These are phyloP conservation scores for Leptopterna dolabrata DNA, from an alignment of 2,888 invertebrate genomes.

Conservation along the genomic window DNA sequence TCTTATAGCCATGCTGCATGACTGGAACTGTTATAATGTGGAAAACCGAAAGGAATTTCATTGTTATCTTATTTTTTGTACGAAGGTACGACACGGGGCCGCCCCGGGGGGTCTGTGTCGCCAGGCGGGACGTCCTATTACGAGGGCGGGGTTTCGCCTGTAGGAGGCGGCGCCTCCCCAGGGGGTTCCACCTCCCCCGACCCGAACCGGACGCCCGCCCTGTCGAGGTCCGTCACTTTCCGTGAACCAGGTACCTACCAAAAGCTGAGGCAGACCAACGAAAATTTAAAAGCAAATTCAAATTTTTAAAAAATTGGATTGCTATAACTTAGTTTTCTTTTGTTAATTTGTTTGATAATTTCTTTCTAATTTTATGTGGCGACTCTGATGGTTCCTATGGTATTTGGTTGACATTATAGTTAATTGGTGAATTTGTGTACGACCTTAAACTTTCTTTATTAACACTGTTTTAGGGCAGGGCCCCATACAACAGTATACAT, in stretches of 20 bases:
- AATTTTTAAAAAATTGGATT: background rate
- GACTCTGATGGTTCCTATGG: too few relatives aligned
- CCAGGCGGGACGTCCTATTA: constrained; percentile 56
- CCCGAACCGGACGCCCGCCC: constrained; percentile 48
- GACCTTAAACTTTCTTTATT: too few relatives aligned
- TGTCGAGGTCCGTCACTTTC: constrained; percentile 58
- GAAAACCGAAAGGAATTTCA: too few relatives aligned
- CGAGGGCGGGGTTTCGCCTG: constrained; percentile 36
- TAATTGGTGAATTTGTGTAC: too few relatives aligned
- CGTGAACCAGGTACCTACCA: constrained; percentile 50
- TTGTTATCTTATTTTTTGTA: background rate
- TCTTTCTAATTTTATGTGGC: too few relatives aligned
- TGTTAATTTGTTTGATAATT: too few relatives aligned
- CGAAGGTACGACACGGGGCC: constrained; percentile 35
- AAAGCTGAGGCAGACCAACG: background rate
- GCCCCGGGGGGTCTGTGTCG: constrained; percentile 57
- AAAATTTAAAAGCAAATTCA: background rate
- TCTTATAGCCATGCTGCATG: too few relatives aligned
- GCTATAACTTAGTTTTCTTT: too few relatives aligned
- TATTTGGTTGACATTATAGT: too few relatives aligned
- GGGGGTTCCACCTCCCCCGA: constrained; percentile 52
- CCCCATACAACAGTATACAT: too few relatives aligned
- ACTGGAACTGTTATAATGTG: too few relatives aligned
- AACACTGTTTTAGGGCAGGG: too few relatives aligned
- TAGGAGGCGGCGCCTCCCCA: constrained; percentile 28